Evolutionary conservation across 2,888 invertebrate species (phyloP), one percentile per base, ranked within the genome.

Genomic region (Lithophane semibrunnea): DNA sequence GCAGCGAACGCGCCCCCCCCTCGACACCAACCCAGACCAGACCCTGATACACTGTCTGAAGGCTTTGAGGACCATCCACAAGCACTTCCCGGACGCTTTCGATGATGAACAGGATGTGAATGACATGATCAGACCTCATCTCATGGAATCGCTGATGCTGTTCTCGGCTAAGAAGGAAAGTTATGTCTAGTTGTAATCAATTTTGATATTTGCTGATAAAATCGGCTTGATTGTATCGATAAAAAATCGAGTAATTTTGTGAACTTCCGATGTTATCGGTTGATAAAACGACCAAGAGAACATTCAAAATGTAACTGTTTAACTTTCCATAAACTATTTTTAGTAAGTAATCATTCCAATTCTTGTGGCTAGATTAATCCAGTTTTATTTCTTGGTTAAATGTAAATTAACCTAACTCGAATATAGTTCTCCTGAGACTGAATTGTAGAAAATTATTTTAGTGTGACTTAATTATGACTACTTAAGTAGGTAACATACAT

Each of bases 121-220:
- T 76, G 98, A 98, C 88, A 97, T 98, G 92, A 97, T 98, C 75
- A 97, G 97, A 91, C 98, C 98, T 1, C 97, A 98, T 90, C 95
- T 98, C 18, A 97, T 98, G 94, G 98, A 98, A 91, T 98, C 98
- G 0, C 98, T 98, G 86, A 97, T 98, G 93, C 96, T 98, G 58
- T 98, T 98, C 93, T 98, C 98, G 0, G 97, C 98, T 47, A 97
- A 98, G 88, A 98, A 98, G 92, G 98, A 98, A 93, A 98, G 98
- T 92, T 98, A 98, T 54, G 84, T 84, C 13, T 84, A 86, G 13
- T 10, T 61, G 10, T 42, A 54, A 56, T 75, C 63, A 52, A 24
- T 75, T 49, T 37, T 24, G 7, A 21, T 47, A 42, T 16, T 47
- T n/a, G 52, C 66, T 54, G 7, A 12, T 29, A 52, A 67, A 47